phyloP scores from a whole-genome alignment of 1,140 invertebrate genomes.

The Papilio dardanus region DNA sequence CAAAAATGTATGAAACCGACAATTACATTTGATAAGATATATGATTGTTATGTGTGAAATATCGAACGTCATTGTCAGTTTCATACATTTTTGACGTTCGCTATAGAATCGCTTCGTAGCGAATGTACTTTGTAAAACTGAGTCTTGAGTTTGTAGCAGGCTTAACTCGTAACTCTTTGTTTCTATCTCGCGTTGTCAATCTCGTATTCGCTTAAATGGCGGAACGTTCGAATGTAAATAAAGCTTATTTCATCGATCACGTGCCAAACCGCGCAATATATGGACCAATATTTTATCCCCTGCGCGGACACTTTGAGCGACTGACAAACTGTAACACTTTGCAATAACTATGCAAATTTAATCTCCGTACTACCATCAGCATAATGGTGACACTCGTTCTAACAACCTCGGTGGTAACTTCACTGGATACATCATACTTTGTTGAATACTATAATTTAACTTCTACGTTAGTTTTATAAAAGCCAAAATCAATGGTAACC shows the following conservation, averaged over 20 bases:
- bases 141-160: no score
- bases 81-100: no score
- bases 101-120: no score
- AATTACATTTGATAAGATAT: no score
- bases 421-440: not conserved
- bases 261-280: constrained; percentile 36
- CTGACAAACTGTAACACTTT: constrained; percentile 39
- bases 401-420: constrained; percentile 25
- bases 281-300: constrained; percentile 36
- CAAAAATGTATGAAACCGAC: no score
- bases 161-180: constrained; percentile 34
- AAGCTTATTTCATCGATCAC: constrained; percentile 36
- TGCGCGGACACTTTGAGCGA: constrained; percentile 30
- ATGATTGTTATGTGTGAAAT: no score
- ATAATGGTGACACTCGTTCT: constrained; percentile 29
- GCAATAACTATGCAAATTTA: constrained; percentile 36
- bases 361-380: constrained; percentile 35
- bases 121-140: no score
- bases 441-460: not conserved
- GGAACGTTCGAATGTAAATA: constrained; percentile 32
- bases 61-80: no score
- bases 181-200: constrained; percentile 36
- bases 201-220: constrained; percentile 36
- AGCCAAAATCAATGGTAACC: not conserved
- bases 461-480: not conserved